Evolutionary conservation across 2,797 vertebrate genomes (phyloP).

Genomic region (Myotis daubentonii): DNA sequence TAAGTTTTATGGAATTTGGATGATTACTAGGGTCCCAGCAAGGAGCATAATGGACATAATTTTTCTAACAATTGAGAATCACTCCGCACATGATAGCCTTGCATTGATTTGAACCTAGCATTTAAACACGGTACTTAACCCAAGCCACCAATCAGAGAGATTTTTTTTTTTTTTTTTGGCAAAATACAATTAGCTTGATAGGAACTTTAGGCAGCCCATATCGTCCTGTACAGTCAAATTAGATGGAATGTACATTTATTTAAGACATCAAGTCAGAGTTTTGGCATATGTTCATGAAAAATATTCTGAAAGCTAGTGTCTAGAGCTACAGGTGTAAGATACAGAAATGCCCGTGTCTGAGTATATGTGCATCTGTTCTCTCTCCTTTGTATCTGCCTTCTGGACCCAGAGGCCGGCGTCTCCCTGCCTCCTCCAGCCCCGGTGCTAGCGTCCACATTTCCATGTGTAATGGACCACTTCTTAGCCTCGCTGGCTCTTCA

Average conservation of each 20-base stretch:
- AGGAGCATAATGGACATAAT: conserved; percentile 78
- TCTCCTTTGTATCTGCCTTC: neutral
- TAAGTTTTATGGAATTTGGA: conserved; percentile 81
- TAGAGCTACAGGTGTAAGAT: neutral
- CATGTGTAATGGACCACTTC: conserved; percentile 49
- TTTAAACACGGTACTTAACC: conserved; percentile 74
- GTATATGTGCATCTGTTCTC: too few relatives aligned
- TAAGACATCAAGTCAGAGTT: conserved; percentile 1
- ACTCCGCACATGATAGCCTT: conserved; percentile 69
- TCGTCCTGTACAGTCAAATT: conserved; percentile 55
- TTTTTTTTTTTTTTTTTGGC: neutral
- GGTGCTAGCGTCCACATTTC: conserved; percentile 58
- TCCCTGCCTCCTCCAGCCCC: neutral
- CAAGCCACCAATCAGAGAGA: conserved; percentile 51
- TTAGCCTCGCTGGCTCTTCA: conserved; percentile 50
- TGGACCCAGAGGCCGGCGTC: neutral
- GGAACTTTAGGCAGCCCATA: conserved; percentile 40
- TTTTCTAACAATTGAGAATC: conserved; percentile 80
- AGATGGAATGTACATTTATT: conserved; percentile 30
- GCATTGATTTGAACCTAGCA: conserved; percentile 65
- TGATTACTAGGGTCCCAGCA: conserved; percentile 79
- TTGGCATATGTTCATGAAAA: conserved; percentile 24
- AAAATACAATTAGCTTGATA: conserved; percentile 72
- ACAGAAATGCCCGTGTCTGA: neutral
- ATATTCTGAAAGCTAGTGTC: neutral